Conservation (phyloP, 37 sponge, comb jelly and placozoan genomes). For the Dysidea cf. avara region DNA sequence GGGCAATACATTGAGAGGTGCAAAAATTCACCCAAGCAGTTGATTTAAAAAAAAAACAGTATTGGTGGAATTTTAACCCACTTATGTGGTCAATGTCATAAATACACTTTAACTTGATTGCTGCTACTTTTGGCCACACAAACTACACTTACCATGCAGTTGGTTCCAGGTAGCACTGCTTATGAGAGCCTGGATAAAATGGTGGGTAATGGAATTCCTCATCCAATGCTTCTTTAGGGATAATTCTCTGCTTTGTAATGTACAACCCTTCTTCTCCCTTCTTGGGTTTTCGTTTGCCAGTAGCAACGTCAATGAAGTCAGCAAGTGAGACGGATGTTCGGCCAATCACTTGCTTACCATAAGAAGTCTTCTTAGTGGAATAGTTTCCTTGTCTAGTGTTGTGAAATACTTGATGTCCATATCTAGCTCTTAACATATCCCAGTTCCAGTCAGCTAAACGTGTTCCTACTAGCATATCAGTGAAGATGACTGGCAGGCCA, state of each 20-base stretch:
- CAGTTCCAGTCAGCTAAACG: conserved; percentile 65
- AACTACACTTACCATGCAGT: conserved; percentile 69
- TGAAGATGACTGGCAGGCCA: conserved; percentile 83
- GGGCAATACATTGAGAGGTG: too few species aligned
- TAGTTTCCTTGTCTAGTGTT: conserved; percentile 82
- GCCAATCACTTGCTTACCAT: conserved; percentile 73
- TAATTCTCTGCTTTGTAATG: conserved; percentile 78
- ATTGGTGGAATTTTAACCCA: too few species aligned
- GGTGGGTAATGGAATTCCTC: conserved; percentile 78
- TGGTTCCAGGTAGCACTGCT: conserved; percentile 76
- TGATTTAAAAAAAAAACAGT: too few species aligned
- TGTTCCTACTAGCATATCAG: conserved; percentile 72
- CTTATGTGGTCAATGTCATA: too few species aligned
- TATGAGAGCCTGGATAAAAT: conserved; percentile 68
- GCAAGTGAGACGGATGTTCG: conserved; percentile 52
- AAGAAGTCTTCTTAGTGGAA: conserved; percentile 27
- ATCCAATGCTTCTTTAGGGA: conserved; percentile 67
- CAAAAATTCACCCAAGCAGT: too few species aligned
- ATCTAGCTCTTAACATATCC: conserved; percentile 64
- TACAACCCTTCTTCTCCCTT: conserved; percentile 66
- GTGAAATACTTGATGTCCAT: conserved; percentile 66
- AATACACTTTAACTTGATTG: too few species aligned
- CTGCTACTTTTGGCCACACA: not conserved
- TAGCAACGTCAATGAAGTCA: conserved; percentile 85
- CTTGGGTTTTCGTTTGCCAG: conserved; percentile 49